Conservation (phyloP, 2,888 invertebrate genomes). For the Acanthosoma haemorrhoidale region DNA sequence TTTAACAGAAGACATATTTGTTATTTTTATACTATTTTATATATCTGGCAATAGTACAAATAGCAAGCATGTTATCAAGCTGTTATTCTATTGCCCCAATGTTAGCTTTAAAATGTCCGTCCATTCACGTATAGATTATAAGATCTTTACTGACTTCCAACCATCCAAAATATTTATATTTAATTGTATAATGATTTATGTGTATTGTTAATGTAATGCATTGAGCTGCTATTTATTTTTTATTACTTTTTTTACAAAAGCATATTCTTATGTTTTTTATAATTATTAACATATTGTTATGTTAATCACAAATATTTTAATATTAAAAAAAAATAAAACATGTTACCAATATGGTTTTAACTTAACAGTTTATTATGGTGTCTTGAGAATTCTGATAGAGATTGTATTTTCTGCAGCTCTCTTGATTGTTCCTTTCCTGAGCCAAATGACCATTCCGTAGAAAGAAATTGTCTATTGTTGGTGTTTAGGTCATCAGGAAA, state of each 20-base stretch:
- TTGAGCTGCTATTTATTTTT: neutral
- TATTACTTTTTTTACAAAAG: neutral
- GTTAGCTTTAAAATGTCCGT: neutral
- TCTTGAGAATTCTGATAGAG: too few species aligned
- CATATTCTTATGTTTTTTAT: too few species aligned
- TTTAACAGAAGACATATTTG: neutral
- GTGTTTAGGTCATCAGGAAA: too few species aligned
- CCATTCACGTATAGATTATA: neutral
- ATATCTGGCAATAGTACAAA: neutral
- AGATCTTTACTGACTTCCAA: neutral
- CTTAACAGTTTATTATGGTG: too few species aligned
- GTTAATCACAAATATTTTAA: neutral
- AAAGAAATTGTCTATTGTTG: too few species aligned
- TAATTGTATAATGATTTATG: neutral
- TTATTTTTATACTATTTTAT: neutral
- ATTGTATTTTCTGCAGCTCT: too few species aligned
- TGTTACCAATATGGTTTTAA: constrained; percentile 6
- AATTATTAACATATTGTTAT: neutral
- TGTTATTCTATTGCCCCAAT: neutral
- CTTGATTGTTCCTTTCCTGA: too few species aligned
- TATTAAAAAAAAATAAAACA: neutral
- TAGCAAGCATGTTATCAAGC: neutral
- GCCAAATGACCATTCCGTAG: too few species aligned
- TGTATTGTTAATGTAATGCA: neutral
- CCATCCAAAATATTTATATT: neutral